These are phyloP conservation scores for Solenopsis invicta DNA, from an alignment of 1,140 invertebrate genomes.

Conservation along the genomic window DNA sequence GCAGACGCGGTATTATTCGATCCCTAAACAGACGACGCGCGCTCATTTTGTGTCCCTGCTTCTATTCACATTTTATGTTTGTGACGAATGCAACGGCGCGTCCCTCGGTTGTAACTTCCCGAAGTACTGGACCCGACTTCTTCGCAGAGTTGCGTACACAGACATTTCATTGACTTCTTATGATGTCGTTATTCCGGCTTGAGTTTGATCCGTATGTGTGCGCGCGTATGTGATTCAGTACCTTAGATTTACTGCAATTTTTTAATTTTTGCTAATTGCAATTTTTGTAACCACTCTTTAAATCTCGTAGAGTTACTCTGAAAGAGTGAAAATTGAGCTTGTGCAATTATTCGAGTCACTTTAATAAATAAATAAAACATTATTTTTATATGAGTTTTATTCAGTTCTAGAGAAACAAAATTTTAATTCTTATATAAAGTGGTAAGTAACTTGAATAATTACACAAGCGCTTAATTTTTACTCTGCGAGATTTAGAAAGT, in stretches of 20 bases:
- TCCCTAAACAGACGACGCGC: background rate
- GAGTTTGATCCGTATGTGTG: background rate
- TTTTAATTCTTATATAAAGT: too few species aligned
- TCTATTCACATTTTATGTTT: conserved; percentile 46
- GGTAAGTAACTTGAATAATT: background rate
- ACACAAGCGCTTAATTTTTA: background rate
- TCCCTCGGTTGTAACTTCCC: background rate
- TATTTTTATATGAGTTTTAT: too few species aligned
- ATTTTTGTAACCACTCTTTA: too few species aligned
- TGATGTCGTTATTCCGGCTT: background rate
- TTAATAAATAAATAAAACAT: too few species aligned
- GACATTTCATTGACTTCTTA: background rate
- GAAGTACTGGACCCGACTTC: background rate
- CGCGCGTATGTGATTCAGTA: too few species aligned
- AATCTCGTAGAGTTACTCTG: too few species aligned
- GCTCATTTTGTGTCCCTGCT: background rate
- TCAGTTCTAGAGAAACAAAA: too few species aligned
- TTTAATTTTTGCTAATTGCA: too few species aligned
- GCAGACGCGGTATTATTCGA: background rate
- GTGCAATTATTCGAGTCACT: too few species aligned
- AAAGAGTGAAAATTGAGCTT: too few species aligned
- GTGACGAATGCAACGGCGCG: conserved; percentile 21
- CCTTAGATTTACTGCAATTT: too few species aligned
- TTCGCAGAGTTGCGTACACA: background rate
- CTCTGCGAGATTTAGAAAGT: background rate